Base-by-base conservation (phyloP, 2,888 invertebrate genomes). In the Netelia inedita region DNA sequence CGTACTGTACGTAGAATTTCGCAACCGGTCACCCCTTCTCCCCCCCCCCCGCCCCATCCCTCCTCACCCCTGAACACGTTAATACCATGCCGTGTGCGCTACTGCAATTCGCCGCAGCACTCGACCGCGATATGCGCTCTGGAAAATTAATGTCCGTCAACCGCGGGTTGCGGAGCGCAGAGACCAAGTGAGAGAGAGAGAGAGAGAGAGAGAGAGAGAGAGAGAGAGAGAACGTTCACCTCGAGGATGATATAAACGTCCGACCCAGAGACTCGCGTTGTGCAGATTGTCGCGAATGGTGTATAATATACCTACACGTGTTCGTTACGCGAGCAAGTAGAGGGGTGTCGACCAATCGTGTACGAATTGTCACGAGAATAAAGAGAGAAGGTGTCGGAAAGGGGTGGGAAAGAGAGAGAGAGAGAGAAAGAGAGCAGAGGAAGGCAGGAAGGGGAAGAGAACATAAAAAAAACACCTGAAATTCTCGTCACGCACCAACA, bases 91-190 rank as follows among this genome's bases (percentile, higher is more conserved):
- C 65, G 55, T 69, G 28, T 61, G 61, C 61, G 35, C 57, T 35
- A 35, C 43, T 55, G 82, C 75, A 71, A 82, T 82, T 75, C 75
- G 53, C 57, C 74, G 50, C 74, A 66, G 78, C 71, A 65, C 82
- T 65, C 79, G 82, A 74, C 78, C 74, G 69, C 82, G 71, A 82
- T 75, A 79, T 74, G 76, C 79, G 43, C 65, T 46, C 61, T 81
- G 84, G 84, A 84, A 84, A 84, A 84, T 84, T 84, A 78, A 84
- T 81, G 84, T 84, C 84, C 80, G 80, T 80, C 84, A 85, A 82
- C 72, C 79, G 59, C 72, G 72, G 79, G 41, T 72, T 68, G 68
- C 46, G 21, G 35, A 19, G 65, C 59, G 19, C 50, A 69, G 59
- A 69, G 68, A 73, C 41, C 28, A 23, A 66, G 71, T 43, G 61